A percentile compares a stretch with the other conserved stretches of the same genome.
These are phyloP conservation scores for Dufourea novaeangliae DNA, from an alignment of 1,140 invertebrate species.

Conservation along the genomic window DNA sequence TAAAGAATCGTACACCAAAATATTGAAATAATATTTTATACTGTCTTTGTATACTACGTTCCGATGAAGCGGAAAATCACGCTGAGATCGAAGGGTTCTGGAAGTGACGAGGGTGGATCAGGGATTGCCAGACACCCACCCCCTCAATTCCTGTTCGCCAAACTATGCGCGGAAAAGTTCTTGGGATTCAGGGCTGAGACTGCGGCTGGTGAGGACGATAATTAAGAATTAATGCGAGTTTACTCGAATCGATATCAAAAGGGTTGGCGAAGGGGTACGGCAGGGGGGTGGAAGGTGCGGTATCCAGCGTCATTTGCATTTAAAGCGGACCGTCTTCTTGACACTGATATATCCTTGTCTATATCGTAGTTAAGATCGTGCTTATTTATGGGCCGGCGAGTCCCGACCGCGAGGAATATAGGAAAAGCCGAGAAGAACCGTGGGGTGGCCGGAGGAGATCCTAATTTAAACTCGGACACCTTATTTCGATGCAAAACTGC, in stretches of 20 bases:
- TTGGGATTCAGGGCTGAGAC: background rate
- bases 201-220: constrained; percentile 15
- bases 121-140: background rate
- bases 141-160: background rate
- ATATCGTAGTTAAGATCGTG: constrained; percentile 70
- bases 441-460: constrained; percentile 8
- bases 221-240: constrained; percentile 48
- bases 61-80: background rate
- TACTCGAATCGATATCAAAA: constrained; percentile 43
- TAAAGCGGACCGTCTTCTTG: constrained; percentile 71
- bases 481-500: constrained; percentile 69
- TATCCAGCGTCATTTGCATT: constrained; percentile 74
- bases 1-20: too few relatives aligned
- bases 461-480: constrained; percentile 63
- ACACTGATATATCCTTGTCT: constrained; percentile 76
- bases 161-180: background rate
- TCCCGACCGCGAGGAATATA: constrained; percentile 35
- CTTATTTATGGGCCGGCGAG: constrained; percentile 71
- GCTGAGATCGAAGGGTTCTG: background rate
- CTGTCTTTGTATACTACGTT: too few relatives aligned
- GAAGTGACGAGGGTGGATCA: background rate
- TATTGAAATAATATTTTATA: too few relatives aligned
- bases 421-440: constrained; percentile 14
- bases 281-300: background rate
- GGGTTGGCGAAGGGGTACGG: background rate